These are phyloP conservation scores for Agriopis leucophaearia DNA, from an alignment of 2,888 invertebrate genomes.

Conservation along the genomic window DNA sequence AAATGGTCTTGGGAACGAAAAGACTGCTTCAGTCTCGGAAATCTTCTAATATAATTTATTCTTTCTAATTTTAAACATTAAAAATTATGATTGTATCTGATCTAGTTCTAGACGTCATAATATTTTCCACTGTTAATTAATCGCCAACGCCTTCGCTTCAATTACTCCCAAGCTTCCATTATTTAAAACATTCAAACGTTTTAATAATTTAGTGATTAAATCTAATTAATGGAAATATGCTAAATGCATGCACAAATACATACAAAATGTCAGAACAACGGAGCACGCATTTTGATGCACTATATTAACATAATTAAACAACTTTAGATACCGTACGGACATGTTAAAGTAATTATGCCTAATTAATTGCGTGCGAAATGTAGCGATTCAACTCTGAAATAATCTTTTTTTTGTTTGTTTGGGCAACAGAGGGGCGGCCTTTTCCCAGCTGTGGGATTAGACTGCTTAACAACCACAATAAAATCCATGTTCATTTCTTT, in stretches of 20 bases:
- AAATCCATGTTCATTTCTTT: too few species aligned
- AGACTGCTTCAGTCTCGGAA: background rate
- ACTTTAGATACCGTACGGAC: conserved; percentile 38
- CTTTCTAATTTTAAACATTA: too few species aligned
- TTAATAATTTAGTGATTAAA: conserved; percentile 23
- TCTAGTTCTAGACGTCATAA: background rate
- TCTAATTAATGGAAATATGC: conserved; percentile 34
- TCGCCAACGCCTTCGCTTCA: background rate
- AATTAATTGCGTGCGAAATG: conserved; percentile 44
- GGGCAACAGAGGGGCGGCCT: background rate
- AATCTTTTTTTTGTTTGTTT: conserved; percentile 18
- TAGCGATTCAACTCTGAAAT: conserved; percentile 32
- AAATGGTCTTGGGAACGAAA: conserved; percentile 12
- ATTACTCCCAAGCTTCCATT: conserved; percentile 2
- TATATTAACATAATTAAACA: conserved; percentile 43
- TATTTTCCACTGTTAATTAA: background rate
- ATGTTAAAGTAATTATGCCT: conserved; percentile 40
- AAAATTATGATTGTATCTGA: background rate
- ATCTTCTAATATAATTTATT: too few species aligned
- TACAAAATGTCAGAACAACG: conserved; percentile 39
- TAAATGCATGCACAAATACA: conserved; percentile 37
- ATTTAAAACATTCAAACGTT: conserved; percentile 6
- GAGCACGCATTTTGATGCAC: conserved; percentile 36
- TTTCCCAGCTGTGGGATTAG: background rate
- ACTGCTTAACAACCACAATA: too few species aligned